Evolutionary conservation across 2,797 vertebrate genomes (phyloP).

Genomic region (Pagetopsis macropterus): DNA sequence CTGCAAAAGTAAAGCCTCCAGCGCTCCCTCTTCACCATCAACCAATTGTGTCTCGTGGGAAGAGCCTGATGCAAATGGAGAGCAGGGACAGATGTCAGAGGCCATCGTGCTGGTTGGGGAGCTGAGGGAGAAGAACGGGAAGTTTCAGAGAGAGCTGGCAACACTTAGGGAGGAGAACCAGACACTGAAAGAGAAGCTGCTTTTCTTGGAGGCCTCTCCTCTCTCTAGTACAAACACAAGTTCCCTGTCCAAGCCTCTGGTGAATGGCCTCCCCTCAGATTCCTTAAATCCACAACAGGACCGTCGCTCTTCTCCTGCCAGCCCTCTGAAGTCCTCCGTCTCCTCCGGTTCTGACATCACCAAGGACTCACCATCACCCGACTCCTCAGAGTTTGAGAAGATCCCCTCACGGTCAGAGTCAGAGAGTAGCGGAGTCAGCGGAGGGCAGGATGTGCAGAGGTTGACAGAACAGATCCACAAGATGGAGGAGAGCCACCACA

Average conservation of each 20-base stretch:
- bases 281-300: constrained; percentile 55
- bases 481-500: constrained; percentile 98
- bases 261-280: constrained; percentile 75
- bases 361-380: constrained; percentile 91
- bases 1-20: constrained; percentile 82
- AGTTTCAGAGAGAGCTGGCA: constrained; percentile 90
- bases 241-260: constrained; percentile 65
- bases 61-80: constrained; percentile 71
- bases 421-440: constrained; percentile 78
- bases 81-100: constrained; percentile 76
- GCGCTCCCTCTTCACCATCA: constrained; percentile 54
- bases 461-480: constrained; percentile 93
- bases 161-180: constrained; percentile 91
- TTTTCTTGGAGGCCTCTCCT: constrained; percentile 86
- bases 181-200: constrained; percentile 89
- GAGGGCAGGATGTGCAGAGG: constrained; percentile 82
- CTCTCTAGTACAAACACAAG: constrained; percentile 79
- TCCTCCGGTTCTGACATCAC: constrained; percentile 91
- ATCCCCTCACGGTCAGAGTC: constrained; percentile 89
- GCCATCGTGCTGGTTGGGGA: constrained; percentile 84
- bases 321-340: constrained; percentile 81
- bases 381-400: constrained; percentile 94
- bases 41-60: constrained; percentile 54
- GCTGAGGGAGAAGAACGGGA: constrained; percentile 91
- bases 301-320: constrained; percentile 55